A percentile compares a stretch with the other conserved stretches of the same genome.
Evolutionary conservation across 2,888 invertebrate species (phyloP).

Genomic region (Atethmia centrago): DNA sequence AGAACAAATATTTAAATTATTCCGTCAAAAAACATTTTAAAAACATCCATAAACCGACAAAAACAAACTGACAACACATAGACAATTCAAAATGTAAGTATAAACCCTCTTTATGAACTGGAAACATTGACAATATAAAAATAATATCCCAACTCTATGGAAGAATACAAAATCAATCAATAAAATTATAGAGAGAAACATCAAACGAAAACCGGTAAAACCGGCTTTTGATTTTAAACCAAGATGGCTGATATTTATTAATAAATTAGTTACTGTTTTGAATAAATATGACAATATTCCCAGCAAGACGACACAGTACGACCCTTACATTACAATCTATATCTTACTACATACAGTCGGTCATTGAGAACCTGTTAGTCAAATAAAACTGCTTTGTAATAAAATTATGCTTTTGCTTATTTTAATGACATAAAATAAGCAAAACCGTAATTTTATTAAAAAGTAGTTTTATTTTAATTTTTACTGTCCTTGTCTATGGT

Average conservation of each 20-base stretch:
- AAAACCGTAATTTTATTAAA: not conserved
- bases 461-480: not conserved
- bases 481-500: not conserved
- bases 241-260: not conserved
- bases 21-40: slow-evolving; percentile 13
- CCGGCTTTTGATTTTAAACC: not conserved
- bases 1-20: not conserved
- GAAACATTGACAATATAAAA: slow-evolving; percentile 43
- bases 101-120: slow-evolving; percentile 53
- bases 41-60: slow-evolving; percentile 19
- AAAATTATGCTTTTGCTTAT: too few species aligned
- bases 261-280: not conserved
- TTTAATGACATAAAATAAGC: too few species aligned
- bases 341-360: slow-evolving; percentile 33
- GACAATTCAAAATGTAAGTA: slow-evolving; percentile 48
- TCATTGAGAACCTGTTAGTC: not conserved
- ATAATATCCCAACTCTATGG: not conserved
- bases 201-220: not conserved
- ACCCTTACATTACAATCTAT: slow-evolving; percentile 35
- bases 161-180: slow-evolving; percentile 4
- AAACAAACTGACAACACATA: slow-evolving; percentile 43
- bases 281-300: slow-evolving; percentile 36
- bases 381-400: not conserved
- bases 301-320: slow-evolving; percentile 57
- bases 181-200: not conserved